Conservation (phyloP, 2,797 vertebrate genomes). For the Anguilla pacifica region DNA sequence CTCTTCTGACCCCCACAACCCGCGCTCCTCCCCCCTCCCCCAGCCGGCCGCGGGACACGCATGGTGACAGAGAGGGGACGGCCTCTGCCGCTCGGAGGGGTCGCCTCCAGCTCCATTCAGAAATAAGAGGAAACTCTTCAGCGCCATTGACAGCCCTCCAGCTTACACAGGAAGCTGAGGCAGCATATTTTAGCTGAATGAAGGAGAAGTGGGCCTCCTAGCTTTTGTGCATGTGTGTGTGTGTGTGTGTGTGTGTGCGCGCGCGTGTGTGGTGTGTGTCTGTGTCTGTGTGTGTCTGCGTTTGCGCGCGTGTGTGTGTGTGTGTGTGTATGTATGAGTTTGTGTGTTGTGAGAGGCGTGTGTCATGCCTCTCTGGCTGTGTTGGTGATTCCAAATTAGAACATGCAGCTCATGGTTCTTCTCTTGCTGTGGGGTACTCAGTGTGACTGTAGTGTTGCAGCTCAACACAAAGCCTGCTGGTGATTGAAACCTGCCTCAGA, state of each 20-base stretch:
- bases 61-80: slow-evolving; percentile 66
- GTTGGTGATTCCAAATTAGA: not conserved
- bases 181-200: slow-evolving; percentile 30
- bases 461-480: not conserved
- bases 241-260: not conserved
- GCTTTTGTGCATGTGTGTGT: slow-evolving; percentile 47
- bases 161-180: slow-evolving; percentile 60
- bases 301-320: not conserved
- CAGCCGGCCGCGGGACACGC: slow-evolving; percentile 67
- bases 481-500: not conserved
- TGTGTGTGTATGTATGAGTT: not conserved
- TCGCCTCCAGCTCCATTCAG: slow-evolving; percentile 70
- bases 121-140: slow-evolving; percentile 58
- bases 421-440: not conserved
- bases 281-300: not conserved
- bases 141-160: slow-evolving; percentile 50
- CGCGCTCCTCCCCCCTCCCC: not conserved
- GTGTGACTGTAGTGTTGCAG: not conserved
- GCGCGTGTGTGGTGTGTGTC: not conserved
- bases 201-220: slow-evolving; percentile 52
- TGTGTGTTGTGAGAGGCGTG: slow-evolving; percentile 29
- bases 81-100: slow-evolving; percentile 59
- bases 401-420: not conserved
- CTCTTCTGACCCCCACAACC: slow-evolving; percentile 41
- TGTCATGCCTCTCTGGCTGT: slow-evolving; percentile 23